Conservation (phyloP, 2,113 vertebrate species). For the Archocentrus centrarchus region DNA sequence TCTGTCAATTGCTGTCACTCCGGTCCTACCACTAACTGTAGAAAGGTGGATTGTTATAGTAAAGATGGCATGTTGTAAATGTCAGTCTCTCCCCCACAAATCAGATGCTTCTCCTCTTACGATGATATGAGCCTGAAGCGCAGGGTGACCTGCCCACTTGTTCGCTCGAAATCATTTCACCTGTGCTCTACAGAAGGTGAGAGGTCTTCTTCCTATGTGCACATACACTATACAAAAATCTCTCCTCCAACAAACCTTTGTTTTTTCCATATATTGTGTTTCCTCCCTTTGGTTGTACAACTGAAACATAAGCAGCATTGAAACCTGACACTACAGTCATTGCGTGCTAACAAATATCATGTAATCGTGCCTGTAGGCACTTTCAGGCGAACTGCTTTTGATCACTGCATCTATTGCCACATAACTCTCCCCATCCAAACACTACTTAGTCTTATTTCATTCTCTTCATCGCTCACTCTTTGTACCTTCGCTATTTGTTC, state of each 20-base stretch:
- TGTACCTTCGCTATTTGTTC: background rate
- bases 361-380: background rate
- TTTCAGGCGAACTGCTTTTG: background rate
- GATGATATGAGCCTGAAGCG: slow-evolving; percentile 97
- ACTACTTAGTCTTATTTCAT: background rate
- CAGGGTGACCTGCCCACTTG: slow-evolving; percentile 91
- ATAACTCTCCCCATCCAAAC: background rate
- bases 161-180: slow-evolving; percentile 96
- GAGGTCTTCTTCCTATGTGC: background rate
- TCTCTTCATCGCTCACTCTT: slow-evolving; percentile 3
- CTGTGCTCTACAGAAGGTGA: slow-evolving; percentile 92
- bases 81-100: background rate
- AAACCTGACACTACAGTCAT: background rate
- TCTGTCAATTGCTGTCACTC: background rate
- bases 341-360: background rate
- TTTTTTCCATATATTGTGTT: slow-evolving; percentile 1
- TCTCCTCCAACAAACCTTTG: slow-evolving; percentile 15
- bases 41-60: too few species aligned
- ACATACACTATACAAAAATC: background rate
- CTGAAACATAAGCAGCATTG: slow-evolving; percentile 11
- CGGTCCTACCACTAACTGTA: background rate
- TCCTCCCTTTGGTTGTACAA: slow-evolving; percentile 7
- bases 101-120: slow-evolving; percentile 96
- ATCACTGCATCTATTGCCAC: background rate
- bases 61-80: background rate